Evolutionary conservation across 2,797 vertebrate genomes (phyloP).

Genomic region (Dicrostonyx torquatus): DNA sequence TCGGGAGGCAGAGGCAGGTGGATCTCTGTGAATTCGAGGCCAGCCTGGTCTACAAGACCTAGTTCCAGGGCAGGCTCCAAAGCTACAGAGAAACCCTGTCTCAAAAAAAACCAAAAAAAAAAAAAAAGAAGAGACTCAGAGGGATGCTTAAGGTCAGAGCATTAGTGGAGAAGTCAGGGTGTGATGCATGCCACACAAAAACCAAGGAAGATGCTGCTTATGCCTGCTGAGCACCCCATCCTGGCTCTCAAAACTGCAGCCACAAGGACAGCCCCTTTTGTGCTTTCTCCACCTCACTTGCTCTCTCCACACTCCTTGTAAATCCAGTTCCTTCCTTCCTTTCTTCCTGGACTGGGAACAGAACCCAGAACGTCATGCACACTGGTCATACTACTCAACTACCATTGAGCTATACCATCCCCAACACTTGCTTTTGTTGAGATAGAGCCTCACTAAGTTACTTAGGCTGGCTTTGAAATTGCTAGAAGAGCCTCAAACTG

Average conservation of each 20-base stretch:
- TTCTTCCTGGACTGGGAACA: neutral
- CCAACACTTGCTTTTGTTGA: neutral
- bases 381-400: neutral
- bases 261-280: neutral
- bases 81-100: too few relatives aligned
- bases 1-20: too few relatives aligned
- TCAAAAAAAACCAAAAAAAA: too few relatives aligned
- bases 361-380: neutral
- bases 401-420: neutral
- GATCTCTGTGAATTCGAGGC: too few relatives aligned
- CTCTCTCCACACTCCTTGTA: neutral
- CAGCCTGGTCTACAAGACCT: too few relatives aligned
- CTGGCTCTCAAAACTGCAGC: neutral
- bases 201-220: neutral
- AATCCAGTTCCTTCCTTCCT: neutral
- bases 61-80: too few relatives aligned
- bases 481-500: neutral
- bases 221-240: neutral
- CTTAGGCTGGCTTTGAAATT: neutral
- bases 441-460: neutral
- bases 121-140: neutral
- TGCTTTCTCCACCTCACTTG: neutral
- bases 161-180: neutral
- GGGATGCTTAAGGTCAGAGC: neutral
- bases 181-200: neutral